Percentiles rank a stretch among this genome's conserved stretches.
Conservation (phyloP, 2,797 vertebrate genomes). For the Sebastes steindachneri region DNA sequence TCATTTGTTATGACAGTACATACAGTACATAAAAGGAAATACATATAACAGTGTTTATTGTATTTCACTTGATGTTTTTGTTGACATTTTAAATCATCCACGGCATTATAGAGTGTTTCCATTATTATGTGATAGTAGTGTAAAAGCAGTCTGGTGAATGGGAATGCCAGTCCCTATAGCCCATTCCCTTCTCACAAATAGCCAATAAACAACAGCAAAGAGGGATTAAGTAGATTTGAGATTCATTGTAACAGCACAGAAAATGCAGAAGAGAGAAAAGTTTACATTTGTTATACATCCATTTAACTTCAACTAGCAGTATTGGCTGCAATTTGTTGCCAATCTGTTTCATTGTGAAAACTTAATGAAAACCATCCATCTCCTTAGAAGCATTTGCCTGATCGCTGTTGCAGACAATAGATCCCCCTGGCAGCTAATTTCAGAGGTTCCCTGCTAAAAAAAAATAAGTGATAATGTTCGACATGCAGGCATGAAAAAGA, state of each 20-base stretch:
- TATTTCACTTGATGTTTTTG: neutral
- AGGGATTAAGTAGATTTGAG: conserved; percentile 9
- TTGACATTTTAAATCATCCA: neutral
- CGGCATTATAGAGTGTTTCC: neutral
- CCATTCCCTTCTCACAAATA: neutral
- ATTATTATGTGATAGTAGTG: neutral
- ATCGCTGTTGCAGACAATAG: conserved; percentile 45
- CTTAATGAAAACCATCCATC: conserved; percentile 73
- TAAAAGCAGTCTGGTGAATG: neutral
- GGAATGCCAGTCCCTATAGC: neutral
- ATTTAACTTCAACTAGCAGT: conserved; percentile 53
- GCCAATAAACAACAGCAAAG: conserved; percentile 3
- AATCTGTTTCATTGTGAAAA: conserved; percentile 53
- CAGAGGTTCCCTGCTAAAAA: conserved; percentile 1
- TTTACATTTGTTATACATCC: conserved; percentile 50
- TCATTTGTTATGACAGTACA: neutral
- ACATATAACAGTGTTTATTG: neutral
- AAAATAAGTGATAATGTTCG: conserved; percentile 30
- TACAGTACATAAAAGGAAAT: accelerated
- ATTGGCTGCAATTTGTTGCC: conserved; percentile 45
- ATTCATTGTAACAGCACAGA: conserved; percentile 10
- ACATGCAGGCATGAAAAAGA: conserved; percentile 6
- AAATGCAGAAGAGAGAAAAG: conserved; percentile 7
- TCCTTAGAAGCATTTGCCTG: conserved; percentile 45
- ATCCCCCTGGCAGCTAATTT: conserved; percentile 65